Evolutionary conservation across 2,797 vertebrate species (phyloP).

Genomic region (Anniella stebbinsi): DNA sequence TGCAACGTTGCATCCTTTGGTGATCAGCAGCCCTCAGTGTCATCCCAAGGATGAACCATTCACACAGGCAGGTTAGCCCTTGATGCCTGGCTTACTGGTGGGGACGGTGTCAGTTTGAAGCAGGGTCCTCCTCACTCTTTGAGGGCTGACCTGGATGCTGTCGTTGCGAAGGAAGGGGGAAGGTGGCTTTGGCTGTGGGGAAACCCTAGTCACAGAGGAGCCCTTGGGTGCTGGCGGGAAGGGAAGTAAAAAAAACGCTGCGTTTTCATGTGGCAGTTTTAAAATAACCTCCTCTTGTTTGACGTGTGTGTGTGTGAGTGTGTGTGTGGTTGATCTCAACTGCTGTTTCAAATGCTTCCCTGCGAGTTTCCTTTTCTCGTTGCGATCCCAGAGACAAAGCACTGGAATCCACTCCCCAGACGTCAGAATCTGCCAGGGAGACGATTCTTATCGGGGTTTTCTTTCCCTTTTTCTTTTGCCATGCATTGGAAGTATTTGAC

Average conservation of each 20-base stretch:
- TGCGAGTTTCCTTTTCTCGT: not conserved
- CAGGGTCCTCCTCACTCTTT: not conserved
- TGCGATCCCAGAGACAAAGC: not conserved
- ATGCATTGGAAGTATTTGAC: constrained; percentile 37
- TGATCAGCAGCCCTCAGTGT: not conserved
- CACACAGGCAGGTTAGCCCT: not conserved
- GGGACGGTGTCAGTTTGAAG: not conserved
- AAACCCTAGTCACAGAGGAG: too few species aligned
- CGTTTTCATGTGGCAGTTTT: not conserved
- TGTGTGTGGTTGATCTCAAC: not conserved
- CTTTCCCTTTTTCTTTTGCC: not conserved
- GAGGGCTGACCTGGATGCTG: not conserved
- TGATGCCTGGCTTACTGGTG: too few species aligned
- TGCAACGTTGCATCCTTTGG: too few species aligned
- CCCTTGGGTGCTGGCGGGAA: not conserved
- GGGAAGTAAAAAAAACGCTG: too few species aligned
- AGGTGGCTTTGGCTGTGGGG: not conserved
- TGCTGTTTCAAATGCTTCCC: too few species aligned
- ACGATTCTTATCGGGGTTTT: not conserved
- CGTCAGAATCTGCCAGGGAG: not conserved
- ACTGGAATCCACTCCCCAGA: not conserved
- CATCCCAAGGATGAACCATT: not conserved
- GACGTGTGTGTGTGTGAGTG: not conserved
- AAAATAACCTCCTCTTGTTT: not conserved
- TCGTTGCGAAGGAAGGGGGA: not conserved